A percentile compares a stretch with the other conserved stretches of the same genome.
phyloP scores from a whole-genome alignment of 2,888 invertebrate species.

The Phaedon cochleariae region DNA sequence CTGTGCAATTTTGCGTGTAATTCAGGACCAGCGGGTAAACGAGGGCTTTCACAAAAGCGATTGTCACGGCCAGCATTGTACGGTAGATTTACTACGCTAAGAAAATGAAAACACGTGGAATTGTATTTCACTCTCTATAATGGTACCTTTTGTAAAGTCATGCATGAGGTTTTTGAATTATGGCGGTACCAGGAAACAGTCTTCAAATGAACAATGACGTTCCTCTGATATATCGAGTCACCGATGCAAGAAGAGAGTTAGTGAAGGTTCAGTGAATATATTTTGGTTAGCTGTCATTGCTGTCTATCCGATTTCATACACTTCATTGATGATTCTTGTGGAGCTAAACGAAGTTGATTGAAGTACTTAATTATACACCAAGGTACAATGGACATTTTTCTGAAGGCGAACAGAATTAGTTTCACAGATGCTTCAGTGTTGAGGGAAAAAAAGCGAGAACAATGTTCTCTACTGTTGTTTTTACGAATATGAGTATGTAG shows the following conservation, averaged over 20 bases:
- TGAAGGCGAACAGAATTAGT: too few species aligned
- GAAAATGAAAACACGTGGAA: constrained; percentile 36
- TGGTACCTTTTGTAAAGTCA: constrained; percentile 33
- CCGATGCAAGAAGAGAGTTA: constrained; percentile 30
- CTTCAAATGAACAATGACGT: constrained; percentile 30
- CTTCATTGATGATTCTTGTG: constrained; percentile 20
- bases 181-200: constrained; percentile 27
- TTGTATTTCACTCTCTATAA: constrained; percentile 33
- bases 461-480: too few species aligned
- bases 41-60: constrained; percentile 45
- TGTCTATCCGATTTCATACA: constrained; percentile 15
- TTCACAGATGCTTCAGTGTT: too few species aligned
- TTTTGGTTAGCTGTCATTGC: constrained; percentile 29
- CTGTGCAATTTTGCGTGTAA: constrained; percentile 60
- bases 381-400: too few species aligned
- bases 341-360: constrained; percentile 1
- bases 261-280: constrained; percentile 29
- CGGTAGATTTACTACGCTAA: constrained; percentile 36
- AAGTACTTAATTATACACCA: too few species aligned
- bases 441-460: too few species aligned
- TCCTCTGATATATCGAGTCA: constrained; percentile 27
- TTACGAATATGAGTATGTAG: too few species aligned
- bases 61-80: constrained; percentile 48
- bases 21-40: constrained; percentile 48
- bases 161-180: constrained; percentile 28